phyloP scores from a whole-genome alignment of 2,113 vertebrate genomes.

The Ornithorhynchus anatinus region DNA sequence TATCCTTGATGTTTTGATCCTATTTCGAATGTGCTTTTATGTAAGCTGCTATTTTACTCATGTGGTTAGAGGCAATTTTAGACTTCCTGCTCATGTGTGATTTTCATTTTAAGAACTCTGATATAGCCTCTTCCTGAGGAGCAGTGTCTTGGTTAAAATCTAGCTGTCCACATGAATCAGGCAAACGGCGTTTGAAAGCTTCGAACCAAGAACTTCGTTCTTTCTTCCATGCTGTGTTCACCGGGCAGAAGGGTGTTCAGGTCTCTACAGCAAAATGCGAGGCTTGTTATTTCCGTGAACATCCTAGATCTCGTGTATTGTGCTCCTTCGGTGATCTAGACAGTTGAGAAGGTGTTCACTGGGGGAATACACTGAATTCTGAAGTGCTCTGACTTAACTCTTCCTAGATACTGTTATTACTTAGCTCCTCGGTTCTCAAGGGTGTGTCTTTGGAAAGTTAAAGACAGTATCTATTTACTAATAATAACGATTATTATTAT shows the following conservation, averaged over 20 bases:
- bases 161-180: too few species aligned
- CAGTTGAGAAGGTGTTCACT: too few species aligned
- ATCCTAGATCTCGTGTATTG: too few species aligned
- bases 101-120: constrained; percentile 5
- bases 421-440: too few species aligned
- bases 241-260: not conserved
- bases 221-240: too few species aligned
- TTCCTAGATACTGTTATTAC: too few species aligned
- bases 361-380: too few species aligned
- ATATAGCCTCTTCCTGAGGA: not conserved
- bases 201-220: not conserved
- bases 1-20: not conserved
- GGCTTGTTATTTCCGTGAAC: not conserved
- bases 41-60: constrained; percentile 4
- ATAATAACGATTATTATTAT: too few species aligned
- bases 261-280: not conserved
- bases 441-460: too few species aligned
- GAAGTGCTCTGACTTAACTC: too few species aligned
- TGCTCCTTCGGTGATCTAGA: too few species aligned
- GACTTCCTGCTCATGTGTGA: not conserved
- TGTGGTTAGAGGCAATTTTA: not conserved
- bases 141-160: not conserved
- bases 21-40: not conserved
- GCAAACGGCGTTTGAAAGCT: not conserved
- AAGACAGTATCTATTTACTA: too few species aligned